A percentile compares a stretch with the other conserved stretches of the same genome.
Conservation (phyloP, 2,888 invertebrate genomes). For the Meliscaeva auricollis region DNA sequence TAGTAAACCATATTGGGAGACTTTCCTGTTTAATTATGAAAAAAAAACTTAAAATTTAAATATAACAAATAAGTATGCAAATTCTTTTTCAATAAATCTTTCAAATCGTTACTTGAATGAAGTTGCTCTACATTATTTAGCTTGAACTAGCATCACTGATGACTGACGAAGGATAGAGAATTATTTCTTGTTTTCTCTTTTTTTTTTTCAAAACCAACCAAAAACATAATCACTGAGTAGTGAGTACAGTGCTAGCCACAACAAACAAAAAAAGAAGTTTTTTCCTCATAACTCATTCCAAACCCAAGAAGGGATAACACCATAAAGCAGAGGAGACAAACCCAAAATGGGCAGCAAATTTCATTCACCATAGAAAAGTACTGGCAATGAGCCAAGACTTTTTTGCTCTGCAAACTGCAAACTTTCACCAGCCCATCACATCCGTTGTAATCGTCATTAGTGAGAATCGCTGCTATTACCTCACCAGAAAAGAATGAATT, state of each 20-base stretch:
- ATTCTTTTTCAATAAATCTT: not conserved
- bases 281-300: slow-evolving; percentile 46
- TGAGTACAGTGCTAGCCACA: slow-evolving; percentile 47
- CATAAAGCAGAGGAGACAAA: slow-evolving; percentile 50
- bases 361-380: slow-evolving; percentile 51
- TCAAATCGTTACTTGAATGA: slow-evolving; percentile 16
- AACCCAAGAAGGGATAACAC: slow-evolving; percentile 17
- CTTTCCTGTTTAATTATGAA: no score
- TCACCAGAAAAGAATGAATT: slow-evolving; percentile 56
- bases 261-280: slow-evolving; percentile 36
- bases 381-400: slow-evolving; percentile 64
- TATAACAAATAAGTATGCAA: no score
- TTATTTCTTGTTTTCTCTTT: not conserved
- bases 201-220: slow-evolving; percentile 36
- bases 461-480: slow-evolving; percentile 67
- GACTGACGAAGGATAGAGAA: not conserved
- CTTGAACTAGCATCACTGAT: not conserved
- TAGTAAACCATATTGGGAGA: no score
- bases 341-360: slow-evolving; percentile 62
- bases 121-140: slow-evolving; percentile 2
- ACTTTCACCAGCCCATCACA: slow-evolving; percentile 63
- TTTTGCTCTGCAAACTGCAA: slow-evolving; percentile 64
- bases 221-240: slow-evolving; percentile 58
- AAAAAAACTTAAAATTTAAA: no score
- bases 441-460: slow-evolving; percentile 74